Percentiles rank a stretch among this genome's conserved stretches.
These are phyloP conservation scores for Lymantria dispar DNA, from an alignment of 2,888 invertebrate genomes.

Conservation along the genomic window DNA sequence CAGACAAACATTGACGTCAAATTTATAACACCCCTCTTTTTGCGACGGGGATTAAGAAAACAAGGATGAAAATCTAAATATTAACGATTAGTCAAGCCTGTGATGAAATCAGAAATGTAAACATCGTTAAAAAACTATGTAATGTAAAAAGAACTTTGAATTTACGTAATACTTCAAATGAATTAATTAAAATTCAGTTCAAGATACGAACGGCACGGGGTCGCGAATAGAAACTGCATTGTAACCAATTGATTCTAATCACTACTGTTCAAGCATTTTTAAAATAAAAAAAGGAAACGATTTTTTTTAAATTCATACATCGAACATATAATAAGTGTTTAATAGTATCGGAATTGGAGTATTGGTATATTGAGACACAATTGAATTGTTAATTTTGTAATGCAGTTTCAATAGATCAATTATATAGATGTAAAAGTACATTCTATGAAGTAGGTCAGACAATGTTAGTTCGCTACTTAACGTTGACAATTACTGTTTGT, in stretches of 20 bases:
- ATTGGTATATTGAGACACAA: conserved; percentile 26
- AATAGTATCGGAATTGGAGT: conserved; percentile 6
- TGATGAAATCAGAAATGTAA: no score
- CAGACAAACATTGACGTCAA: no score
- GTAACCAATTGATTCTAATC: conserved; percentile 29
- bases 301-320: conserved; percentile 21
- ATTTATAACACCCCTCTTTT: no score
- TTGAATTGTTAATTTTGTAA: conserved; percentile 30
- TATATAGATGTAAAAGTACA: conserved; percentile 23
- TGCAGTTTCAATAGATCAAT: conserved; percentile 21
- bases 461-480: conserved; percentile 18
- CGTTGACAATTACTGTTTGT: conserved; percentile 20
- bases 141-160: conserved; percentile 13
- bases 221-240: conserved; percentile 20
- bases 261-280: conserved; percentile 16
- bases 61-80: no score
- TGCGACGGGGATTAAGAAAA: no score
- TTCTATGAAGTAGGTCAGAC: conserved; percentile 24
- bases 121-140: neutral
- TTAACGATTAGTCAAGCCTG: no score
- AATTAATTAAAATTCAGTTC: conserved; percentile 25
- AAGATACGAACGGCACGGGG: conserved; percentile 17
- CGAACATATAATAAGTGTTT: conserved; percentile 22
- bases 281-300: conserved; percentile 23
- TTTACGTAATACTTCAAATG: conserved; percentile 28